Evolutionary conservation across 2,797 vertebrate genomes (phyloP).

Genomic region (Crenichthys baileyi): DNA sequence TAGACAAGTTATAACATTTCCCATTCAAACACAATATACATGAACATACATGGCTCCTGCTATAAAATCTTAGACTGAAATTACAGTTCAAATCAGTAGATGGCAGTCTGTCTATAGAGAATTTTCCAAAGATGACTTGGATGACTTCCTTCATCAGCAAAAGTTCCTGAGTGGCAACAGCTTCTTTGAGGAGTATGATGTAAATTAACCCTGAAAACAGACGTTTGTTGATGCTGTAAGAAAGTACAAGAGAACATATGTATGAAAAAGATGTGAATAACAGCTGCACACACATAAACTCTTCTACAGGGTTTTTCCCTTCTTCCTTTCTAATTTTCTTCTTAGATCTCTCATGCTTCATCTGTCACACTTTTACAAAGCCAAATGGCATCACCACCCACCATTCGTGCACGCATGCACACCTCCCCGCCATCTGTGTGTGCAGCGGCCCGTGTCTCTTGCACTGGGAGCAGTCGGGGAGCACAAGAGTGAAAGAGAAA

Average conservation of each 20-base stretch:
- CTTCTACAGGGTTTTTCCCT: constrained; percentile 46
- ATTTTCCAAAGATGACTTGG: constrained; percentile 43
- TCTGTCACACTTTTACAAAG: constrained; percentile 61
- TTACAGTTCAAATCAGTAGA: constrained; percentile 66
- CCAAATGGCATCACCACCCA: constrained; percentile 67
- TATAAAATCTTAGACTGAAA: constrained; percentile 22
- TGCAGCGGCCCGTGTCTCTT: constrained; percentile 74
- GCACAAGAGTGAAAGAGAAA: constrained; percentile 66
- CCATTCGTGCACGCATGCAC: constrained; percentile 32
- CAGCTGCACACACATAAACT: constrained; percentile 25
- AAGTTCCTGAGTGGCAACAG: constrained; percentile 39
- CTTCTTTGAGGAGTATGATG: constrained; percentile 37
- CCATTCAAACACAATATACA: not conserved
- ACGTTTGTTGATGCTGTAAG: constrained; percentile 52
- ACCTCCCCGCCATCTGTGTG: constrained; percentile 76
- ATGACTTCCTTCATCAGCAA: constrained; percentile 48
- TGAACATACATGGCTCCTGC: not conserved
- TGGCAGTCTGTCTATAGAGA: constrained; percentile 73
- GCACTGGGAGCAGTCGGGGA: constrained; percentile 73
- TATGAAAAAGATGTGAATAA: constrained; percentile 25
- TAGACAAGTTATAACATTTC: not conserved
- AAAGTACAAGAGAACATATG: constrained; percentile 39
- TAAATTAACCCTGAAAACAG: constrained; percentile 57
- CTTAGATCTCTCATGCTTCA: constrained; percentile 44
- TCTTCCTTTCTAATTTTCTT: constrained; percentile 27